Evolutionary conservation across 2,888 invertebrate species (phyloP).

Genomic region (Lingula anatina): DNA sequence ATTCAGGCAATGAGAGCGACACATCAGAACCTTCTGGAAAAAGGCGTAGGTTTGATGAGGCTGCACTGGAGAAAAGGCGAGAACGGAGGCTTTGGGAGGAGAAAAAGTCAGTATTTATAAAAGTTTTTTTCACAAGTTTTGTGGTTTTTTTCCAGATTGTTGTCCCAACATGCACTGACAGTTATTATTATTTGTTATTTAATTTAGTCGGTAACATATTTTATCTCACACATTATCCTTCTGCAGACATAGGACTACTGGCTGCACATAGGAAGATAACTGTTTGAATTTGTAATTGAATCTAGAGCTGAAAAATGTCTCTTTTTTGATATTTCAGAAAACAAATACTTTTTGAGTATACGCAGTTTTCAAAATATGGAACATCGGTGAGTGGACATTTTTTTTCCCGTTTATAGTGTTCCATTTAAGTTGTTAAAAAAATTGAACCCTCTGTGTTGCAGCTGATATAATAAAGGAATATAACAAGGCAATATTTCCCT

Average conservation of each 20-base stretch:
- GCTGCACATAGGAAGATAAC: too few species aligned
- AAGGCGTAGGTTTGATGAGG: constrained; percentile 46
- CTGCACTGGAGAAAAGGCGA: constrained; percentile 58
- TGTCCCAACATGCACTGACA: too few species aligned
- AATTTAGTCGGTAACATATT: too few species aligned
- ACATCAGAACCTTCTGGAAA: constrained; percentile 34
- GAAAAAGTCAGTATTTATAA: constrained; percentile 56
- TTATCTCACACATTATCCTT: too few species aligned
- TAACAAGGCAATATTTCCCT: neutral
- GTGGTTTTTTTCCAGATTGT: too few species aligned
- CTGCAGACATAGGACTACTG: too few species aligned
- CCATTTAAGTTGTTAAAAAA: neutral
- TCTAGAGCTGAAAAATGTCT: too few species aligned
- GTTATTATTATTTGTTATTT: too few species aligned
- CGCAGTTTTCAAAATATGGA: constrained; percentile 83
- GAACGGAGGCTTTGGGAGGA: constrained; percentile 78
- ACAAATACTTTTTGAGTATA: constrained; percentile 82
- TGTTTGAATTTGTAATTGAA: too few species aligned
- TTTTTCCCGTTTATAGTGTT: neutral
- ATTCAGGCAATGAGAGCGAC: constrained; percentile 48
- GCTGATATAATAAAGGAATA: neutral
- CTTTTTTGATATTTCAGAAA: constrained; percentile 55
- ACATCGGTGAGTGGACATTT: constrained; percentile 53
- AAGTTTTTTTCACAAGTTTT: too few species aligned
- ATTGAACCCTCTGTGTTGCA: neutral